Evolutionary conservation across 2,113 vertebrate genomes (phyloP).

Genomic region (Sturnus vulgaris): DNA sequence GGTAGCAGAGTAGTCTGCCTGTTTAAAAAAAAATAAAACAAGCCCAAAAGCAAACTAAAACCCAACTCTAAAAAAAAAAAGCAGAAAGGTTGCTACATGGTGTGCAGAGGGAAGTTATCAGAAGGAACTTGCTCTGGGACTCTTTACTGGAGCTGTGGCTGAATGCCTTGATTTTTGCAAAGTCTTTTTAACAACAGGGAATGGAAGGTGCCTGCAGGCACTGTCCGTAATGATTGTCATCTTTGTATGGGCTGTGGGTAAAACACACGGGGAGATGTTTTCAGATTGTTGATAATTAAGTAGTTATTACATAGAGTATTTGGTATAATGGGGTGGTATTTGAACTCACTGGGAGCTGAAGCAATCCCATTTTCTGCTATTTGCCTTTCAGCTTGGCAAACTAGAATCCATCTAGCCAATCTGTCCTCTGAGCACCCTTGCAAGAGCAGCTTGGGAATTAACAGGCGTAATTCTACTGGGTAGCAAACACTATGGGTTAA

Average conservation of each 20-base stretch:
- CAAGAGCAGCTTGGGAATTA: background rate
- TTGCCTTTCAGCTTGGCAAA: background rate
- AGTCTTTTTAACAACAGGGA: background rate
- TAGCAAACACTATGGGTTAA: background rate
- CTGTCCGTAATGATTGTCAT: background rate
- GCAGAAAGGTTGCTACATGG: background rate
- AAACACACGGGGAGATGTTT: background rate
- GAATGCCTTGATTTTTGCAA: background rate
- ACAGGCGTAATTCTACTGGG: background rate
- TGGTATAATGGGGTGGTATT: background rate
- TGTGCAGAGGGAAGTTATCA: background rate
- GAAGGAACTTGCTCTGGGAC: background rate
- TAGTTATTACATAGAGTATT: background rate
- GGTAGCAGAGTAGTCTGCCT: background rate
- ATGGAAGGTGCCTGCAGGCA: background rate
- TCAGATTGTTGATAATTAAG: background rate
- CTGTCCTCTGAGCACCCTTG: background rate
- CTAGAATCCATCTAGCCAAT: background rate
- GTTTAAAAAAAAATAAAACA: background rate
- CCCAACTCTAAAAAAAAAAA: background rate
- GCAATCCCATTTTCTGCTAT: background rate
- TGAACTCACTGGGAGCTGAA: background rate
- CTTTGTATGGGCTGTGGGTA: background rate
- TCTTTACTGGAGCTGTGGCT: background rate
- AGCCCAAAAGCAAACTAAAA: background rate